Conservation (phyloP, 2,888 invertebrate genomes). For the Thereva nobilitata region DNA sequence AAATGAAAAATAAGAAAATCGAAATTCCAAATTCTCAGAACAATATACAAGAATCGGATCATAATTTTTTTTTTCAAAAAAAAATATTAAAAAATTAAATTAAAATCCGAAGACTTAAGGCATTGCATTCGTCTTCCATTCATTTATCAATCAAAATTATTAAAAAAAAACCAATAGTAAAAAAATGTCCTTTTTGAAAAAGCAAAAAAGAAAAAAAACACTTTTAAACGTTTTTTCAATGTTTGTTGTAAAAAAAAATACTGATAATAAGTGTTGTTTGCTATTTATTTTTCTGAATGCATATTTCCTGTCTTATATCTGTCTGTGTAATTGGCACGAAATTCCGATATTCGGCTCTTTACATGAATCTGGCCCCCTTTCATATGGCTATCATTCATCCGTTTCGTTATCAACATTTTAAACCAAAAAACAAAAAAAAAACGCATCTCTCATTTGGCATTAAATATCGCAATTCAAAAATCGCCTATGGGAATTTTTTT, state of each 20-base stretch:
- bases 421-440: constrained; percentile 36
- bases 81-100: background rate
- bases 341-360: constrained; percentile 38
- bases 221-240: background rate
- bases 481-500: constrained; percentile 33
- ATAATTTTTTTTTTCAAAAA: constrained; percentile 5
- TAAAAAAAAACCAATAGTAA: background rate
- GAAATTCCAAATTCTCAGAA: constrained; percentile 29
- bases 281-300: constrained; percentile 8
- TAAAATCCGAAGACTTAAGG: too few species aligned
- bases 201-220: background rate
- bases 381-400: constrained; percentile 35
- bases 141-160: constrained; percentile 3
- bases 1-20: constrained; percentile 13
- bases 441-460: too few species aligned
- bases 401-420: constrained; percentile 33
- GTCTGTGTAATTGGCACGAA: constrained; percentile 39
- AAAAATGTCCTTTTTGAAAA: constrained; percentile 8
- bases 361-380: constrained; percentile 41
- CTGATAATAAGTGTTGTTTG: constrained; percentile 23
- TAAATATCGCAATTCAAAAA: too few species aligned
- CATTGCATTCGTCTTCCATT: too few species aligned
- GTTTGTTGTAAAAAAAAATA: background rate
- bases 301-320: constrained; percentile 15
- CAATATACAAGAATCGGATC: constrained; percentile 2